Evolutionary conservation across 2,797 vertebrate species (phyloP).

Genomic region (Xiphorhynchus erythropygius): DNA sequence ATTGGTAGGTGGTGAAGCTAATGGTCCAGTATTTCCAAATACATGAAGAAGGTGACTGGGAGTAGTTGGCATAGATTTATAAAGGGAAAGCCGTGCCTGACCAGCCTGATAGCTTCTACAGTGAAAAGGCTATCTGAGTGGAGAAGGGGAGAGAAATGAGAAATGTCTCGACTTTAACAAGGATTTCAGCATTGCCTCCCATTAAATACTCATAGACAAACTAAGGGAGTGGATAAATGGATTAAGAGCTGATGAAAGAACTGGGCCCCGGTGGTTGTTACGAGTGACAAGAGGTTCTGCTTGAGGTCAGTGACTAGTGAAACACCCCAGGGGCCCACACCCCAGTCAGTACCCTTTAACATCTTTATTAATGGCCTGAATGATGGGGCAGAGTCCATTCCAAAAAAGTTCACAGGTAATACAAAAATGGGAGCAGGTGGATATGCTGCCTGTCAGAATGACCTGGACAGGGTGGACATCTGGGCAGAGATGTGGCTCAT

Average conservation of each 20-base stretch:
- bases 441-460: not conserved
- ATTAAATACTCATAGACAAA: not conserved
- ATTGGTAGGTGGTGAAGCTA: not conserved
- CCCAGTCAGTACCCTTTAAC: not conserved
- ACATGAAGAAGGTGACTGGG: not conserved
- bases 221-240: not conserved
- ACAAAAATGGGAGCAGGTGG: not conserved
- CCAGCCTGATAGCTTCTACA: not conserved
- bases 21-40: not conserved
- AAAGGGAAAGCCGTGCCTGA: not conserved
- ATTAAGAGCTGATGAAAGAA: not conserved
- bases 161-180: not conserved
- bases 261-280: too few relatives aligned
- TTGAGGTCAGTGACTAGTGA: not conserved
- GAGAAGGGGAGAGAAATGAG: not conserved
- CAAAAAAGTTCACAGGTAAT: not conserved
- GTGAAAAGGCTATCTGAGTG: not conserved
- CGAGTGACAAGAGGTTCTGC: not conserved
- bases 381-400: not conserved
- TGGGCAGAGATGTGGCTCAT: not conserved
- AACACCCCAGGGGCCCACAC: rapidly evolving
- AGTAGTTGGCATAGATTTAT: not conserved
- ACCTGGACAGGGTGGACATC: not conserved
- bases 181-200: not conserved
- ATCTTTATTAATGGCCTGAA: not conserved